Evolutionary conservation across 2,797 vertebrate genomes (phyloP).

Genomic region (Cyclopterus lumpus): DNA sequence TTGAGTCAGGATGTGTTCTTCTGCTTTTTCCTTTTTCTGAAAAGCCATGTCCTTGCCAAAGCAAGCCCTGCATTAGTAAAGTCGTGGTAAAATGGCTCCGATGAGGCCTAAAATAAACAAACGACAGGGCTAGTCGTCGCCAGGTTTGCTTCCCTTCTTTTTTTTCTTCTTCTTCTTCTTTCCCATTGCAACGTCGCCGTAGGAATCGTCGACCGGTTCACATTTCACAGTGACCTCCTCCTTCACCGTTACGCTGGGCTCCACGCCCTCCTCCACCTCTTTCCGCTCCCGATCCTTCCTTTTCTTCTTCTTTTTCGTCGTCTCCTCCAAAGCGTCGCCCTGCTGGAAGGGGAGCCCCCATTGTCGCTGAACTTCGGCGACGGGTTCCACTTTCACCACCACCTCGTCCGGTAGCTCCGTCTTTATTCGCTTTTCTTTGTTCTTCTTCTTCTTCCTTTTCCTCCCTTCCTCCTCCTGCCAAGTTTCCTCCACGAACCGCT

Average conservation of each 20-base stretch:
- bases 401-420: conserved; percentile 22
- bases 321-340: conserved; percentile 35
- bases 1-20: conserved; percentile 25
- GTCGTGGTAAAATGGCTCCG: neutral
- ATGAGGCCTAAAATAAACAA: neutral
- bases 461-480: neutral
- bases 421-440: conserved; percentile 66
- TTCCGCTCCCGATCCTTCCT: conserved; percentile 57
- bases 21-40: neutral
- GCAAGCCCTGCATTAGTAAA: neutral
- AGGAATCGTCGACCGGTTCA: conserved; percentile 48
- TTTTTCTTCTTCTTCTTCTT: conserved; percentile 76
- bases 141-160: conserved; percentile 51
- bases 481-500: conserved; percentile 14
- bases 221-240: conserved; percentile 65
- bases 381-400: conserved; percentile 49
- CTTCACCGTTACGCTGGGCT: conserved; percentile 46
- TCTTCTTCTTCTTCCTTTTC: conserved; percentile 35
- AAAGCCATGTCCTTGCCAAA: conserved; percentile 19
- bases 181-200: conserved; percentile 28
- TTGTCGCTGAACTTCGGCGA: neutral
- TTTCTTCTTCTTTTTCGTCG: conserved; percentile 73
- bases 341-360: neutral
- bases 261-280: conserved; percentile 49
- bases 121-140: conserved; percentile 49